Conservation (phyloP, 1,140 invertebrate genomes). For the Whitmania pigra region DNA sequence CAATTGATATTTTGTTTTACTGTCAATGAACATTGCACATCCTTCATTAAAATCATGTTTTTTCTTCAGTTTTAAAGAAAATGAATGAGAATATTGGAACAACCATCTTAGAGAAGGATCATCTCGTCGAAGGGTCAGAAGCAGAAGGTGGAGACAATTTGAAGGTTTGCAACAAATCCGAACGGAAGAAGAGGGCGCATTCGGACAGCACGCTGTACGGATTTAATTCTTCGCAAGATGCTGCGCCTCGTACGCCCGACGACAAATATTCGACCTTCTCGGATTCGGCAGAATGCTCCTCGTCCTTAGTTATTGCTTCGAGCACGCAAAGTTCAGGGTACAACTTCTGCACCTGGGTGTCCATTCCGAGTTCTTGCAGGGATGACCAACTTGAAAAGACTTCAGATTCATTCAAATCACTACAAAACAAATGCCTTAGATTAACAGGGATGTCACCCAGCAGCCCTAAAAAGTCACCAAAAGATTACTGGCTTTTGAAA, state of each 20-base stretch:
- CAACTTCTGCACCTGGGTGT: conserved; percentile 1
- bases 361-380: background rate
- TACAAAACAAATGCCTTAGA: conserved; percentile 1
- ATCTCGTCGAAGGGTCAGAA: background rate
- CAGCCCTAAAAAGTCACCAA: conserved; percentile 8
- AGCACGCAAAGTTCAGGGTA: no score
- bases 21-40: no score
- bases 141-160: background rate
- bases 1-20: no score
- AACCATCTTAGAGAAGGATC: background rate
- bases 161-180: background rate
- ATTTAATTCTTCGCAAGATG: conserved; percentile 3
- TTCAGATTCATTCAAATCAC: background rate
- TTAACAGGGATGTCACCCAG: background rate
- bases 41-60: no score
- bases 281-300: no score
- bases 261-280: no score
- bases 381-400: no score
- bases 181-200: background rate
- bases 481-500: conserved; percentile 11
- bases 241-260: no score
- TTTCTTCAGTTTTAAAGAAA: background rate
- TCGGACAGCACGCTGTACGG: background rate
- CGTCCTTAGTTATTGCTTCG: no score
- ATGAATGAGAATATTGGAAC: background rate